Evolutionary conservation across 1,140 invertebrate species (phyloP).

Genomic region (Cotesia glomerata): DNA sequence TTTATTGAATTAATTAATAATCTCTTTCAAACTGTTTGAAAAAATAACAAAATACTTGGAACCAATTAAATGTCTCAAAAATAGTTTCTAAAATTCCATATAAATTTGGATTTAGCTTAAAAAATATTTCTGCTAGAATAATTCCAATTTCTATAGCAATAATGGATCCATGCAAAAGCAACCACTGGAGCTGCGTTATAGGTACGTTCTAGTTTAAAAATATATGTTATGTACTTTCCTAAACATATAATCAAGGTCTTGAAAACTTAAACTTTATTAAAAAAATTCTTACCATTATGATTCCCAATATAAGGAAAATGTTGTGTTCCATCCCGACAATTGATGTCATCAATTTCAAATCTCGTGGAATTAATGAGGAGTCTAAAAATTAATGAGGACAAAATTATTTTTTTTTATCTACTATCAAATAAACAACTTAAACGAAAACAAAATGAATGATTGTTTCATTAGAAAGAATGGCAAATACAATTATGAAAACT

Average conservation of each 20-base stretch:
- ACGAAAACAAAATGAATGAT: neutral
- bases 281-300: conserved; percentile 47
- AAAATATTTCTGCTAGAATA: conserved; percentile 52
- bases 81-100: conserved; percentile 53
- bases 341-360: conserved; percentile 58
- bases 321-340: conserved; percentile 60
- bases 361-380: conserved; percentile 50
- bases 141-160: conserved; percentile 55
- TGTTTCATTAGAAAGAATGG: neutral
- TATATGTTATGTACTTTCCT: conserved; percentile 13
- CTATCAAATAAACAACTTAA: too few relatives aligned
- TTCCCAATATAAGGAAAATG: conserved; percentile 55
- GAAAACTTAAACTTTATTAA: neutral
- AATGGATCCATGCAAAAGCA: conserved; percentile 59
- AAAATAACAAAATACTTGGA: conserved; percentile 60
- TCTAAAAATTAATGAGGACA: conserved; percentile 33
- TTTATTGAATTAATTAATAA: neutral
- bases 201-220: conserved; percentile 51
- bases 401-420: too few relatives aligned
- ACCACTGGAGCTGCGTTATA: conserved; percentile 57
- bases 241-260: neutral
- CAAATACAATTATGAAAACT: neutral
- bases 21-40: conserved; percentile 42
- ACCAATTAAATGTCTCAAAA: conserved; percentile 55
- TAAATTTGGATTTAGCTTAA: conserved; percentile 52